phyloP scores from a whole-genome alignment of 2,113 vertebrate species.

The Sphyrna mokarran region DNA sequence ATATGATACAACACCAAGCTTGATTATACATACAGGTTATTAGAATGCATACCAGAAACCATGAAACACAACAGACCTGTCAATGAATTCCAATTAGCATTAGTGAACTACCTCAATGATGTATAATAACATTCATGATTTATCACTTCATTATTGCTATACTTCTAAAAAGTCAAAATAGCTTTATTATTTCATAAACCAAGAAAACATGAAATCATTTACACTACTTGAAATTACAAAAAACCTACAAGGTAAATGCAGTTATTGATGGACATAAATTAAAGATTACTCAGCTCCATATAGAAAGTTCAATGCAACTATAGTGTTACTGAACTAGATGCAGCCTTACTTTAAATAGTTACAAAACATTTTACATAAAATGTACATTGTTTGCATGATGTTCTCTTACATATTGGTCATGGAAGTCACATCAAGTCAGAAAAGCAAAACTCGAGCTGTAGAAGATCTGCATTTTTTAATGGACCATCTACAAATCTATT shows the following conservation, averaged over 20 bases:
- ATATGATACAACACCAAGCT: neutral
- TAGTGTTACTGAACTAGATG: neutral
- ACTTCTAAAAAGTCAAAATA: neutral
- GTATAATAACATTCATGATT: neutral
- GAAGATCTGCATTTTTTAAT: neutral
- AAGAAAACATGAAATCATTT: neutral
- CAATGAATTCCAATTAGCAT: neutral
- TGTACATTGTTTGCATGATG: neutral
- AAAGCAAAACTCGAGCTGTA: neutral
- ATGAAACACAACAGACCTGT: neutral
- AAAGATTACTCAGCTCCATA: neutral
- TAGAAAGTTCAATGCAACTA: neutral
- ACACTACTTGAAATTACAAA: neutral
- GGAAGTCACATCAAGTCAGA: neutral
- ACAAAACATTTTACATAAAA: neutral
- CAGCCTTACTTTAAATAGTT: neutral
- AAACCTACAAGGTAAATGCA: neutral
- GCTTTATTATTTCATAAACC: neutral
- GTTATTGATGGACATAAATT: neutral
- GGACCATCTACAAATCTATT: neutral
- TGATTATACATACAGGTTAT: neutral
- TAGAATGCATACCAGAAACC: neutral
- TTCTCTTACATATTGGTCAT: neutral
- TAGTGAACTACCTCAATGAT: neutral
- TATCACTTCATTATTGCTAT: neutral